Base-by-base conservation (phyloP, 2,888 invertebrate species). In the Polyommatus iphigenia region DNA sequence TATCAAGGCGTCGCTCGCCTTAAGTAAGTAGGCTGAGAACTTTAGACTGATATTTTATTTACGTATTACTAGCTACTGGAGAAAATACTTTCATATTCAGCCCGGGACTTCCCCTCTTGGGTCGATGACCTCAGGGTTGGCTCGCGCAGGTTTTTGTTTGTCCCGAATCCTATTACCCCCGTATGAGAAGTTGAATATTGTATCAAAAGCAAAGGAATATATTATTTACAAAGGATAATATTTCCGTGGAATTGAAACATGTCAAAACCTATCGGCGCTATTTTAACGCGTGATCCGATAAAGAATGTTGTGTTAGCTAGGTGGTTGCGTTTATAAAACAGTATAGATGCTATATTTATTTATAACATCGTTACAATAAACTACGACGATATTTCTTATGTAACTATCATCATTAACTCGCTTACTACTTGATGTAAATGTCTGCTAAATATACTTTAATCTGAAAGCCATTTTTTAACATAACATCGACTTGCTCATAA, bases 41-140 rank as follows among this genome's bases (percentile, higher is more conserved):
- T 75, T 75, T 24, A 29, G 46, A 54, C 75, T 2, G 24, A 75
- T 75, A 54, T 54, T 54, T 75, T 75, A 75, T 75, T 75, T 75
- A 75, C 54, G 18, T 29, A 75, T 54, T 29, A 54, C 54, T 18
- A 18, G 54, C 54, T 24, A 75, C 29, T 54, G 50, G 75, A 54
- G 24, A 75, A 75, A 75, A 75, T 54, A 75, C 75, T 75, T 50
- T 75, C 54, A 29, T 75, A 75, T 75, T 75, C 54, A 24, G 54
- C 18, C 24, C 29, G 75, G 50, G 73, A 50, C 75, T 50, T 75
- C 75, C 75, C 75, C 75, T 75, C 24, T 20, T 50, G 32, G 75
- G 54, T 75, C 75, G 54, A 54, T 32, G 54, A 20, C 50, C 75
- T 75, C 46, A 75, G 75, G 75, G 75, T 54, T 75, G 75, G n/a